These are phyloP conservation scores for Allacma fusca DNA, from an alignment of 2,888 invertebrate genomes.

Conservation along the genomic window DNA sequence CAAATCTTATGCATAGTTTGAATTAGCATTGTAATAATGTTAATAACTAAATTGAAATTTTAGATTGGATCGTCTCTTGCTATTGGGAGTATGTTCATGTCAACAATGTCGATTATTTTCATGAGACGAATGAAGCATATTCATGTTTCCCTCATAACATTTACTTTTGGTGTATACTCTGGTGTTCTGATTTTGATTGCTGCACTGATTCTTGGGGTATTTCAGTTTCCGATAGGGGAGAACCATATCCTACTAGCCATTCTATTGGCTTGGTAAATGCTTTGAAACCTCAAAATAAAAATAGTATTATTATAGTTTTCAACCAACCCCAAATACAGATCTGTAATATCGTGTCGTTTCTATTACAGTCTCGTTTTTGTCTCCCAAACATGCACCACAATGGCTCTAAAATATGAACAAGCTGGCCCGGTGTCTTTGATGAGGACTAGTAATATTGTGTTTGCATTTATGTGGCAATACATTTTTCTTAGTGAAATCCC, in stretches of 20 bases:
- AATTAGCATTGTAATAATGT: no score
- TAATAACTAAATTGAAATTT: no score
- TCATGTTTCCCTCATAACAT: constrained; percentile 51
- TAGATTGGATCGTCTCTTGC: constrained; percentile 54
- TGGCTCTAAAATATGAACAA: constrained; percentile 55
- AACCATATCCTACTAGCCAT: constrained; percentile 42
- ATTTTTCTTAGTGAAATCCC: constrained; percentile 50
- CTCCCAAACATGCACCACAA: constrained; percentile 46
- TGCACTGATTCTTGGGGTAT: constrained; percentile 43
- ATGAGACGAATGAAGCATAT: constrained; percentile 52
- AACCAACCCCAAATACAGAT: no score
- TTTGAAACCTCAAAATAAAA: not conserved
- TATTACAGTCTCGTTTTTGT: constrained; percentile 36
- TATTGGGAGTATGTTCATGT: constrained; percentile 43
- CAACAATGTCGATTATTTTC: constrained; percentile 48
- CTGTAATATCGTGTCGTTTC: not conserved
- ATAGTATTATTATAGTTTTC: no score
- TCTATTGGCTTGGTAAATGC: constrained; percentile 33
- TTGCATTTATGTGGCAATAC: constrained; percentile 54
- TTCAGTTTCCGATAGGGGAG: constrained; percentile 44
- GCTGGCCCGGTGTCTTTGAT: constrained; percentile 53
- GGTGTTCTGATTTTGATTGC: constrained; percentile 35
- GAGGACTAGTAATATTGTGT: constrained; percentile 46
- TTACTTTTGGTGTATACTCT: constrained; percentile 51
- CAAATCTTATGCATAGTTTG: no score